Conservation (phyloP, 1,140 invertebrate genomes). For the Drosophila tropicalis region DNA sequence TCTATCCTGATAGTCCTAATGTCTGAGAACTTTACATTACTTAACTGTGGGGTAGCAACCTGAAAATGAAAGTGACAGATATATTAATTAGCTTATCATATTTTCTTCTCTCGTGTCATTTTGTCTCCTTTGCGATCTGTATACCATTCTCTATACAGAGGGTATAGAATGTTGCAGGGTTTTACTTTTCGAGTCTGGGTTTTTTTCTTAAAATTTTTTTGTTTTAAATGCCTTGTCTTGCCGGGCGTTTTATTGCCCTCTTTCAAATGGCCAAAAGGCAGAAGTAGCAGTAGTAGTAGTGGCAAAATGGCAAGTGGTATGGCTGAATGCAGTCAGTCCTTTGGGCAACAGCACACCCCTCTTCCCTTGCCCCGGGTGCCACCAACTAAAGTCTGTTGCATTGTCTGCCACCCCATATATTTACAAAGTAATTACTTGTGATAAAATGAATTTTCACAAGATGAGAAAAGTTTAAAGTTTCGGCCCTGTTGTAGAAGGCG, state of each 20-base stretch:
- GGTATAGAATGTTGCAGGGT: background rate
- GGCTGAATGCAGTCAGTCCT: constrained; percentile 9
- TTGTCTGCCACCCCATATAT: constrained; percentile 63
- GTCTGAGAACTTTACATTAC: no score
- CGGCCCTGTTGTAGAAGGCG: constrained; percentile 26
- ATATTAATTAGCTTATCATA: no score
- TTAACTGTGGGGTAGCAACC: no score
- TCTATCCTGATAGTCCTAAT: no score
- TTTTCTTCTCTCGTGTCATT: no score
- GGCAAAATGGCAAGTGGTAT: background rate
- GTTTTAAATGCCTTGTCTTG: constrained; percentile 9
- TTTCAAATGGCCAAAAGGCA: constrained; percentile 49
- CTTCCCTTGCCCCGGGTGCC: background rate
- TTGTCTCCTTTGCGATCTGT: no score
- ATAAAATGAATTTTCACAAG: constrained; percentile 79
- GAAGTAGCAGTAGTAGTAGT: background rate
- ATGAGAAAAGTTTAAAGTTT: constrained; percentile 82
- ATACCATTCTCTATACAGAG: no score
- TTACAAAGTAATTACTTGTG: constrained; percentile 82
- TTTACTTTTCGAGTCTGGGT: background rate
- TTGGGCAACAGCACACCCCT: background rate
- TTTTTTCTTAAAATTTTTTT: constrained; percentile 6
- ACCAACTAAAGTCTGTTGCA: constrained; percentile 45
- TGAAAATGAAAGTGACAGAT: no score
- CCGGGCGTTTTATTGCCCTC: constrained; percentile 51